These are phyloP conservation scores for Hybos culiciformis DNA, from an alignment of 2,888 invertebrate species.

Conservation along the genomic window DNA sequence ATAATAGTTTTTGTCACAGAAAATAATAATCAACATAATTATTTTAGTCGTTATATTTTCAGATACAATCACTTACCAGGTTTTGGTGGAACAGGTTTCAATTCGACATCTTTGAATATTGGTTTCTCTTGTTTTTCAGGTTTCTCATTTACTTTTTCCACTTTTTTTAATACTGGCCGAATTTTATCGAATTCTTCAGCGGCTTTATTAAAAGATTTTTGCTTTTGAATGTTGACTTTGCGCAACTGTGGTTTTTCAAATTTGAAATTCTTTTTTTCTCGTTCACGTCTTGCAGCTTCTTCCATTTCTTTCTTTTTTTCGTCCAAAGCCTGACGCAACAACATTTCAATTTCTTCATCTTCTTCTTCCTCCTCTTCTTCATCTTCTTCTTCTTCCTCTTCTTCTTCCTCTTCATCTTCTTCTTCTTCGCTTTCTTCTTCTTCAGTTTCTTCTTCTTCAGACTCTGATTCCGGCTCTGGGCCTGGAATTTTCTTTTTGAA, in stretches of 20 bases:
- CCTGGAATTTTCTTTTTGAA: not conserved
- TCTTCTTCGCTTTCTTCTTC: conserved; percentile 3
- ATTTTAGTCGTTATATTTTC: no score
- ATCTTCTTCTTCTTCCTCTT: conserved; percentile 26
- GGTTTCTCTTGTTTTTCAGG: conserved; percentile 29
- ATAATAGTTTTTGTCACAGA: no score
- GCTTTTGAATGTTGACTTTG: conserved; percentile 31
- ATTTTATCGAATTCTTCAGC: conserved; percentile 30
- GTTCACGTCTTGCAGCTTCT: conserved; percentile 10
- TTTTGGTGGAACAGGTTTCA: conserved; percentile 28
- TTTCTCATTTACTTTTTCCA: conserved; percentile 31
- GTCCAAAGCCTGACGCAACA: not conserved
- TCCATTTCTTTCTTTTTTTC: not conserved
- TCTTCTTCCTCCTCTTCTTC: conserved; percentile 28
- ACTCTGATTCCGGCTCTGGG: conserved; percentile 1
- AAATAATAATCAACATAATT: no score
- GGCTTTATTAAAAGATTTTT: conserved; percentile 30
- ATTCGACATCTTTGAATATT: conserved; percentile 32
- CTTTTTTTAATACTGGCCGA: conserved; percentile 32
- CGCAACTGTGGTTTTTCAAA: conserved; percentile 31
- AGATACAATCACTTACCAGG: not conserved
- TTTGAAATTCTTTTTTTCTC: conserved; percentile 25
- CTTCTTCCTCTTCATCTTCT: conserved; percentile 1
- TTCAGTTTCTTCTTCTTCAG: conserved; percentile 3
- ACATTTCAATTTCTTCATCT: conserved; percentile 27